Evolutionary conservation across 2,888 invertebrate genomes (phyloP), one percentile per base, ranked within the genome.

Genomic region (Dryobota labecula): DNA sequence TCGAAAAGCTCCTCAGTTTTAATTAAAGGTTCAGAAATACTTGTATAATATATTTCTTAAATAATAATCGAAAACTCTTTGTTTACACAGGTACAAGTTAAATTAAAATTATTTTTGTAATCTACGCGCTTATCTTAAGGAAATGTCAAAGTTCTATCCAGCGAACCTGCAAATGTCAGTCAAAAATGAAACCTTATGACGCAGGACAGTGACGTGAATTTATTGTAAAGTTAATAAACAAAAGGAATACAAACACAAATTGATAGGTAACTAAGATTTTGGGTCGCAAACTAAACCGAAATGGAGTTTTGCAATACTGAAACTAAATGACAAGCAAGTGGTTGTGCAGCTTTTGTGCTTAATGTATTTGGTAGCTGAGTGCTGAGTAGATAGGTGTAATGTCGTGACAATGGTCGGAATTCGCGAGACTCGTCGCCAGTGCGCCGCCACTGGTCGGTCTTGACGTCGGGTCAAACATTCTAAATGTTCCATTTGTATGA

Each of bases 401-500:
- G 88, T 92, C 93, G 93, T 93, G 94, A 94, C 93, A 94, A 94
- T 92, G 89, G 92, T 88, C 87, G 88, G 86, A 86, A 85, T 85
- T 86, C 63, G 82, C 90, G 88, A 86, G 89, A 91, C 90, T 90
- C 90, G 92, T 90, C 91, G 90, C 86, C 80, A 75, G 80, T 76
- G 75, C 80, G 82, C 79, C 76, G 82, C 82, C 83, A 84, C 84
- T 73, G 81, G 83, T 84, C 86, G 83, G 82, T 84, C 85, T 87
- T 86, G 87, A 86, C 89, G 90, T 88, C 92, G 92, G 94, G 93
- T 94, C 94, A 94, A 94, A 93, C 94, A 94, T 94, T 94, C 94
- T 94, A 94, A 94, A 92, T 92, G 92, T 90, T 91, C 89, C 90
- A 91, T 91, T 91, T 92, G 92, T 91, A 92, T 94, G 94, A 94